Base-by-base conservation (phyloP, 2,113 vertebrate genomes). In the Paratilapia polleni region DNA sequence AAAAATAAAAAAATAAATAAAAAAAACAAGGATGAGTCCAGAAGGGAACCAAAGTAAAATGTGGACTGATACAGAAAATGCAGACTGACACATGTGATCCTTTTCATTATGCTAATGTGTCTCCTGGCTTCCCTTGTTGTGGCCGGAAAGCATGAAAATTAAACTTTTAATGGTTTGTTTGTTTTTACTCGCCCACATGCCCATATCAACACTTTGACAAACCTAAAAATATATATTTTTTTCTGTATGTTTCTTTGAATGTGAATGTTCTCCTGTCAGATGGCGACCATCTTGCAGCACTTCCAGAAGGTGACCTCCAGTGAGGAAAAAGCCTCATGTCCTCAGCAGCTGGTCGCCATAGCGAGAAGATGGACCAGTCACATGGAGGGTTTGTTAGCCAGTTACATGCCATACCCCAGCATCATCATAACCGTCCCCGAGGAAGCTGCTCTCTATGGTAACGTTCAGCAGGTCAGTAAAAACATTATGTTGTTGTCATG, bases 401-500 rank as follows among this genome's bases (percentile, higher is more conserved):
- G 96, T 38, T 94, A 97, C 92, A 98, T 97, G 96, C 92, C 92
- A 0, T 91, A 95, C 47, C 97, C 98, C 24, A 95, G 90, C 2
- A 0, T 98, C 3, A 92, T 99, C 57, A 95, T 99, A 81, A 96
- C 96, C 0, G 85, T 92, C 60, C 47, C 94, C 0, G 96, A 97
- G 75, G 98, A 99, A 89, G 97, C 97, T 10, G 97, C 97, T 0
- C 94, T 99, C 38, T 99, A 96, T 1, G 97, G 96, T 19, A 92
- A 94, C 0, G 96, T 99, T 57, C 97, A 97, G 1, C 98, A 99
- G 98, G 98, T 98, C 56, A 57, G 94, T 88, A n/a, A 19, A 22
- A 52, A 52, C n/a, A 19, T 52, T 7, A 52, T 17, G 13, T 14
- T 47, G 13, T 13, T 47, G 15, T 52, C 49, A 17, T 6, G 4